These are phyloP conservation scores for Uropsilus gracilis DNA, from an alignment of 2,113 vertebrate species.

Conservation along the genomic window DNA sequence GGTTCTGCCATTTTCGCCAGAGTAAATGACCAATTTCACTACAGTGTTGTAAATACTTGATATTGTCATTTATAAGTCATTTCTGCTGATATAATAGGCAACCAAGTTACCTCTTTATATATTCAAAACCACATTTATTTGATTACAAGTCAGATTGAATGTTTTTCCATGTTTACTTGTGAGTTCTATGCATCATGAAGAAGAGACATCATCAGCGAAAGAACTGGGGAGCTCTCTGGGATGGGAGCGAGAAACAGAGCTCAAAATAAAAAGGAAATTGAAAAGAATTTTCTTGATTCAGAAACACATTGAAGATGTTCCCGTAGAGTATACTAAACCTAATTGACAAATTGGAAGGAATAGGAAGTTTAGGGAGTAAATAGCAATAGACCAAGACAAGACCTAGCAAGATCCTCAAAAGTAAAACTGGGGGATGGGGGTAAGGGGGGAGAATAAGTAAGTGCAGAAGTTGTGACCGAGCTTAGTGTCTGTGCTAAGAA, in stretches of 20 bases:
- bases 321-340: neutral
- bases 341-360: neutral
- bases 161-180: neutral
- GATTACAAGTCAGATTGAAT: neutral
- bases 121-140: slow-evolving; percentile 20
- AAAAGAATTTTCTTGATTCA: neutral
- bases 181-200: slow-evolving; percentile 8
- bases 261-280: neutral
- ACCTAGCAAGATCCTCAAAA: neutral
- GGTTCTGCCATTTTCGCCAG: neutral
- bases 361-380: neutral
- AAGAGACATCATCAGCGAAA: neutral
- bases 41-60: neutral
- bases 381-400: neutral
- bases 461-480: neutral
- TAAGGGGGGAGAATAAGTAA: too few species aligned
- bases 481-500: neutral
- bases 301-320: neutral
- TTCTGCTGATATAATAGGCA: neutral
- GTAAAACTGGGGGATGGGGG: neutral
- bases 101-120: neutral
- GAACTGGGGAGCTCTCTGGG: neutral
- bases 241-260: neutral
- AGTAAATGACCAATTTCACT: neutral
- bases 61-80: slow-evolving; percentile 23